Percentiles rank a stretch among this genome's conserved stretches.
Evolutionary conservation across 1,140 invertebrate species (phyloP).

Genomic region (Drosophila baimaii): DNA sequence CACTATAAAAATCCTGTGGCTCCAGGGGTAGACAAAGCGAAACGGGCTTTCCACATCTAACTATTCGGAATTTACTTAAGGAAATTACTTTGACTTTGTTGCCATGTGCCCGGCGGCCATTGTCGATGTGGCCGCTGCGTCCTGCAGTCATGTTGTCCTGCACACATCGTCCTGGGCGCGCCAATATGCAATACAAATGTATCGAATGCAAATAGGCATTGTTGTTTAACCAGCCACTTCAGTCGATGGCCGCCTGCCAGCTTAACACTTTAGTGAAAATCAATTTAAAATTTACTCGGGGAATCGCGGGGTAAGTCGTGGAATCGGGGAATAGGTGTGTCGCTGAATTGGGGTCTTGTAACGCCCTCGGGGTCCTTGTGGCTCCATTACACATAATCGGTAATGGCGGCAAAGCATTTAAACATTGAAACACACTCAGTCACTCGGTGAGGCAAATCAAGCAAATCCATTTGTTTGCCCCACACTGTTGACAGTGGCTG

Average conservation of each 20-base stretch:
- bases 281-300: constrained; percentile 43
- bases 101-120: constrained; percentile 25
- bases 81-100: constrained; percentile 63
- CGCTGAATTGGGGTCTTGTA: constrained; percentile 2
- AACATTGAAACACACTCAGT: background rate
- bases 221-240: constrained; percentile 50
- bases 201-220: constrained; percentile 57
- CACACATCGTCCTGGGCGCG: background rate
- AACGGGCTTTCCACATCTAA: constrained; percentile 19
- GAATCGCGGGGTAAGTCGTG: background rate
- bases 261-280: constrained; percentile 52
- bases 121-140: constrained; percentile 16
- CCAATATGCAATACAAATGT: constrained; percentile 49
- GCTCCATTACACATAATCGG: constrained; percentile 33
- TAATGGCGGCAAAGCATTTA: constrained; percentile 1
- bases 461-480: background rate
- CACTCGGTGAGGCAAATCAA: background rate
- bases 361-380: constrained; percentile 5
- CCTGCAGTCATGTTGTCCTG: constrained; percentile 1
- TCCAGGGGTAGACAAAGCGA: constrained; percentile 32
- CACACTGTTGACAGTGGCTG: background rate
- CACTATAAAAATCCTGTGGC: constrained; percentile 40
- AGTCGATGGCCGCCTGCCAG: constrained; percentile 32
- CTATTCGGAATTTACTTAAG: constrained; percentile 63
- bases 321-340: background rate